These are phyloP conservation scores for Ageneiosus marmoratus DNA, from an alignment of 2,113 vertebrate genomes.

Conservation along the genomic window DNA sequence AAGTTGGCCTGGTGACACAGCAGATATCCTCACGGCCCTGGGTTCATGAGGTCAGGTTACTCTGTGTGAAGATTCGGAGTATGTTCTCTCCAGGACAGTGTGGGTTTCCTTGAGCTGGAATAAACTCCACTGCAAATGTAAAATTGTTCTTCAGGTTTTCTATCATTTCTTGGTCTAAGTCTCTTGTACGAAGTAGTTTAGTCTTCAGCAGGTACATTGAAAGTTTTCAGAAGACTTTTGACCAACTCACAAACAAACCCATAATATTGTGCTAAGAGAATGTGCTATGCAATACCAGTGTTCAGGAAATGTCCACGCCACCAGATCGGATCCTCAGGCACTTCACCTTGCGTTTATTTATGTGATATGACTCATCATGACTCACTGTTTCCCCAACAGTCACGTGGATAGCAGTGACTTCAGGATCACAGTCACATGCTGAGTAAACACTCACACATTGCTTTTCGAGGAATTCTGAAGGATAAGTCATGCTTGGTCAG, in stretches of 20 bases:
- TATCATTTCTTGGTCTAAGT: not conserved
- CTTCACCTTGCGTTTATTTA: not conserved
- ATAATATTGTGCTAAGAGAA: not conserved
- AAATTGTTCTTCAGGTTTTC: not conserved
- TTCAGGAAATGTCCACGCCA: not conserved
- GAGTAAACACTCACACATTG: not conserved
- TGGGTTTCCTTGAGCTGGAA: not conserved
- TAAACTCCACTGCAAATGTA: not conserved
- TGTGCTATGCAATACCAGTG: not conserved
- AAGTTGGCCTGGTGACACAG: not conserved
- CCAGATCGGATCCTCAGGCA: not conserved
- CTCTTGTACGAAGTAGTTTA: not conserved
- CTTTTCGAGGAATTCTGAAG: not conserved
- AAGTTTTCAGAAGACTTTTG: not conserved
- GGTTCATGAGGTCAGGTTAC: not conserved
- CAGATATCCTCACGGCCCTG: not conserved
- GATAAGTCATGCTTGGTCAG: not conserved
- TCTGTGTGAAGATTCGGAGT: not conserved
- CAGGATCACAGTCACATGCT: slow-evolving; percentile 7
- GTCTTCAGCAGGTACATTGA: not conserved
- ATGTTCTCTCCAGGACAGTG: too few relatives aligned
- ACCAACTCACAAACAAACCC: not conserved
- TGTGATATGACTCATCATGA: not conserved
- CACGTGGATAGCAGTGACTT: not conserved
- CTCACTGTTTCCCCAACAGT: not conserved